phyloP scores from a whole-genome alignment of 2,797 vertebrate genomes.

The Erethizon dorsatum region DNA sequence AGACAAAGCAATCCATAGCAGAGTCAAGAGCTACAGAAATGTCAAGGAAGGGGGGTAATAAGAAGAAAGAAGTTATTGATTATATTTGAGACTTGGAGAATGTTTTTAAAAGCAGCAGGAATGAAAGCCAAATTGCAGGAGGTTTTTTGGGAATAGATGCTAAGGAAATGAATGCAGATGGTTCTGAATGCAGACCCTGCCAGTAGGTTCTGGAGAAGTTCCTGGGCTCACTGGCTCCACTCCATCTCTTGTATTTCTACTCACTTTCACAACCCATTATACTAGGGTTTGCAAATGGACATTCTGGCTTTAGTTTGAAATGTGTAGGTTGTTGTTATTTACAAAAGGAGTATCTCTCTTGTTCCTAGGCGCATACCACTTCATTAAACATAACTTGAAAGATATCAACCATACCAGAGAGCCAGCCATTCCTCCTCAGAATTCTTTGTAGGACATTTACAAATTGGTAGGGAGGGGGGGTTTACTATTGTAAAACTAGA shows the following conservation, averaged over 20 bases:
- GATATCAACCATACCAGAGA: constrained; percentile 16
- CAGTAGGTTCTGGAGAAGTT: constrained; percentile 43
- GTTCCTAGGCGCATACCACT: neutral
- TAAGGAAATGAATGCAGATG: constrained; percentile 31
- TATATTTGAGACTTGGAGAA: neutral
- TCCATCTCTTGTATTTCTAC: neutral
- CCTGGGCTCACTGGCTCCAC: neutral
- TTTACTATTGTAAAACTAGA: neutral
- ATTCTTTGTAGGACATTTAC: constrained; percentile 14
- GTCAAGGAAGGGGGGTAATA: neutral
- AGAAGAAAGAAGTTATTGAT: neutral
- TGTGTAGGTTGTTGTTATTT: neutral
- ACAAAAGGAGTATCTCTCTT: constrained; percentile 16
- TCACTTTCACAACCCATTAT: neutral
- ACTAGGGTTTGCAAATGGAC: neutral
- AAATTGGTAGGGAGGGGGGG: neutral
- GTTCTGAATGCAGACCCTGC: neutral
- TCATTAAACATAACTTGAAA: constrained; percentile 66
- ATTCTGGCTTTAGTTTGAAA: constrained; percentile 9
- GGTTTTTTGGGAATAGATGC: neutral
- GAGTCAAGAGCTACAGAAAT: neutral
- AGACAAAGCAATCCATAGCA: neutral
- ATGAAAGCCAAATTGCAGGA: neutral
- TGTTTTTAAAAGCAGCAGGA: neutral
- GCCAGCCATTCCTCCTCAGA: neutral